Evolutionary conservation across 2,888 invertebrate genomes (phyloP), one percentile per base, ranked within the genome.

Genomic region (Xiphydria camelus): DNA sequence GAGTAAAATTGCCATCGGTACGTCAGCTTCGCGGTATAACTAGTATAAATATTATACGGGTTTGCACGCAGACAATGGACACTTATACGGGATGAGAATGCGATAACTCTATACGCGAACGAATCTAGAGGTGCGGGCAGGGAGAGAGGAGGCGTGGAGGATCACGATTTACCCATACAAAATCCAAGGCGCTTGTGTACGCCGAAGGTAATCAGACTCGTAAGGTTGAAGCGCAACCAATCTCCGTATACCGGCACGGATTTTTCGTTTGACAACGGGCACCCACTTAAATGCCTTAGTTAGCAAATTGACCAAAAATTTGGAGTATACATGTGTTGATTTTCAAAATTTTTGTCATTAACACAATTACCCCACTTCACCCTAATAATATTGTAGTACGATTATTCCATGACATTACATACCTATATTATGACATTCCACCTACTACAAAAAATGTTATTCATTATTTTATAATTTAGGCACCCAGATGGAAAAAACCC

Each of bases 121-220:
- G 47, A 43, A 20, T 26, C 29, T 22, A 23, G 36, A 12, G 17
- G 32, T 29, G 34, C 26, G 21, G 41, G 32, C 20, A 47, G 36
- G 22, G 18, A 50, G 39, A 43, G 58, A 53, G 54, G 58, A 62
- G 68, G 68, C 68, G 68, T 68, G 68, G 68, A 68, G 54, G 59
- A 68, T 68, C 68, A 68, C 68, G 68, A 68, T 60, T 68, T 62
- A 62, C 60, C 61, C 61, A 61, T 67, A 66, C 61, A 64, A 64
- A 66, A 66, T 62, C 62, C 57, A 53, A 44, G 37, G 15, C 54
- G 49, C 45, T 41, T 44, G 51, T 56, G 52, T 55, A 58, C 53
- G 57, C 57, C 56, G 56, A 51, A 52, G 57, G 59, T 64, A 67
- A 67, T 67, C 67, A 67, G 61, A 67, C 57, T 59, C 62, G 65